phyloP scores from a whole-genome alignment of 2,888 invertebrate genomes.

The Autographa pulchrina region DNA sequence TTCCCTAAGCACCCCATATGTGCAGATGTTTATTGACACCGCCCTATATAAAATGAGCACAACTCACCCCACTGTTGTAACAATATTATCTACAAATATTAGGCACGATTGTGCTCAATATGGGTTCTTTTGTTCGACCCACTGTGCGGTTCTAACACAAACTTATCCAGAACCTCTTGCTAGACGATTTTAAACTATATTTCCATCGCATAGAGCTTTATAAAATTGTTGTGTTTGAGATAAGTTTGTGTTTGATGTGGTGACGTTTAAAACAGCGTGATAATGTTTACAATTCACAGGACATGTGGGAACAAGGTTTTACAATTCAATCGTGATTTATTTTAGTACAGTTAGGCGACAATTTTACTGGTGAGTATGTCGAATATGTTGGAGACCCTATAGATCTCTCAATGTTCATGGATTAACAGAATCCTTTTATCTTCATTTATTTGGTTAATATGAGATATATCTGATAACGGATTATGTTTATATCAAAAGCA shows the following conservation, averaged over 20 bases:
- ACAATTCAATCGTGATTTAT: conserved; percentile 75
- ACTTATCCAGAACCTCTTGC: conserved; percentile 12
- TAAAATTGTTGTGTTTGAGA: neutral
- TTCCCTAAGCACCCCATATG: conserved; percentile 40
- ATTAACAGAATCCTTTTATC: no score
- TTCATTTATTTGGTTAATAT: neutral
- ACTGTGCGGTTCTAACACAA: conserved; percentile 64
- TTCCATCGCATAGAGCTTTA: rapidly evolving
- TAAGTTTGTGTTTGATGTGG: conserved; percentile 53
- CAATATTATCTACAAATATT: conserved; percentile 87
- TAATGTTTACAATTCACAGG: conserved; percentile 77
- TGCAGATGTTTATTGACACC: conserved; percentile 68
- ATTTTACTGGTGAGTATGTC: conserved; percentile 46
- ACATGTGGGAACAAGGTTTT: conserved; percentile 79
- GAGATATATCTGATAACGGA: no score
- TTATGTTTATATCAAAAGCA: no score
- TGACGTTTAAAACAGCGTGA: conserved; percentile 70
- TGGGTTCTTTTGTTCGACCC: conserved; percentile 75
- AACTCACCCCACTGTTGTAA: conserved; percentile 73
- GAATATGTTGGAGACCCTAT: conserved; percentile 19
- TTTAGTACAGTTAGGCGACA: conserved; percentile 50
- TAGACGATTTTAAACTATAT: conserved; percentile 17
- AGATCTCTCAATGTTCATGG: neutral
- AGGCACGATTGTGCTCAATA: conserved; percentile 77
- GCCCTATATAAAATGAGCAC: conserved; percentile 68